Base-by-base conservation (phyloP, 2,797 vertebrate species). In the Gadopsis marmoratus region DNA sequence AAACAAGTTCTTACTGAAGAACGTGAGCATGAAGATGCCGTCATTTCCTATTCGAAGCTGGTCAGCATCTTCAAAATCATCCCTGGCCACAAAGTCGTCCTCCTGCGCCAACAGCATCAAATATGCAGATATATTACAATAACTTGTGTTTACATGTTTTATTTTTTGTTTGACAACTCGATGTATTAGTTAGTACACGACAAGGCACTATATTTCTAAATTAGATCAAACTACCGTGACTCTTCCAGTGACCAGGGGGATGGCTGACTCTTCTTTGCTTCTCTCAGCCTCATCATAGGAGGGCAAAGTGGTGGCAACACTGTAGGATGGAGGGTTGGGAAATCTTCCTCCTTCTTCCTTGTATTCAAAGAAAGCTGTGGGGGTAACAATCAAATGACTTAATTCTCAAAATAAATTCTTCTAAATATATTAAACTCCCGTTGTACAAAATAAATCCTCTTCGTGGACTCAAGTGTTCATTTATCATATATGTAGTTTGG, bases 1-100 rank as follows among this genome's bases (percentile, higher is more conserved):
- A 31, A 17, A 67, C 5, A 0, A n/a, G 21, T 29, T 93, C 98
- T 98, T 96, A 99, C 98, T 99, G 94, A 99, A 99, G 93, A 99
- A 99, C 2, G 98, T 99, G 63, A 99, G 95, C 98, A 99, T 99
- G 93, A 99, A 99, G 89, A 99, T 98, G 88, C 98, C 97, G 63
- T 99, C 98, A 4, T 98, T 99, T 89, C 98, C 98, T 95, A 99
- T 98, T 87, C 98, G 96, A 93, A 99, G 96, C 93, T 99, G 98
- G 87, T 99, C 98, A 0, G 97, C 95, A 87, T 99, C 98, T 21
- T 99, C 98, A 93, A 98, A 98, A 86, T 98, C 97, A 90, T 98
- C 97, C 83, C 96, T 95, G 86, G 97, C 93, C 85, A 97, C 96
- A 83, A 99, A 99, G 86, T 99, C 98, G 0, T 99, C 98, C 84